Conservation (phyloP, 2,888 invertebrate genomes). For the Ochropleura plecta region DNA sequence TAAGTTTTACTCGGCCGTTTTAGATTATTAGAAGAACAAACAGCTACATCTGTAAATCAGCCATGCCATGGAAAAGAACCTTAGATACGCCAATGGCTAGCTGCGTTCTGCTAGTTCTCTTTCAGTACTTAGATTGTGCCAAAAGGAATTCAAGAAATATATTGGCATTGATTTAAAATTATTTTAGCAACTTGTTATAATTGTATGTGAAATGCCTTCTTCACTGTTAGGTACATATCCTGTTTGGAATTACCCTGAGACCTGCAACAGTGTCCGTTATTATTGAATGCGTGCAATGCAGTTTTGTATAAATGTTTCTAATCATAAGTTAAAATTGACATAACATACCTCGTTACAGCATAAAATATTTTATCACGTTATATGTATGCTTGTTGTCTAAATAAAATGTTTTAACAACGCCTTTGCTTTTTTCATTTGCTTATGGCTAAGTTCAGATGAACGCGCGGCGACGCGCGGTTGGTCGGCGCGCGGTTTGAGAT, state of each 20-base stretch:
- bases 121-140: constrained; percentile 19
- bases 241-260: background rate
- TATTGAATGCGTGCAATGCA: constrained; percentile 40
- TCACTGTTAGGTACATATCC: constrained; percentile 37
- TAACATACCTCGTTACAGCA: constrained; percentile 60
- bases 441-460: no score
- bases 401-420: constrained; percentile 60
- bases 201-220: constrained; percentile 2
- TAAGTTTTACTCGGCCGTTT: no score
- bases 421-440: constrained; percentile 9
- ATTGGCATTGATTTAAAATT: background rate
- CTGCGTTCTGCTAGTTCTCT: background rate
- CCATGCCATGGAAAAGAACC: no score
- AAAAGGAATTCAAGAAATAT: constrained; percentile 14
- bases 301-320: constrained; percentile 33
- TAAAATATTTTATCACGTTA: constrained; percentile 67
- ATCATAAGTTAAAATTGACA: constrained; percentile 54
- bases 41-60: no score
- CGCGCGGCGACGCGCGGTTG: no score
- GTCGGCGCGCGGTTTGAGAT: no score
- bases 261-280: constrained; percentile 14
- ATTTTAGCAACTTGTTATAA: background rate
- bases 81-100: no score
- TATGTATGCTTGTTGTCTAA: constrained; percentile 71
- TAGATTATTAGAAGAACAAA: no score